These are phyloP conservation scores for Phalanger gymnotis DNA, from an alignment of 2,797 vertebrate genomes.

Conservation along the genomic window DNA sequence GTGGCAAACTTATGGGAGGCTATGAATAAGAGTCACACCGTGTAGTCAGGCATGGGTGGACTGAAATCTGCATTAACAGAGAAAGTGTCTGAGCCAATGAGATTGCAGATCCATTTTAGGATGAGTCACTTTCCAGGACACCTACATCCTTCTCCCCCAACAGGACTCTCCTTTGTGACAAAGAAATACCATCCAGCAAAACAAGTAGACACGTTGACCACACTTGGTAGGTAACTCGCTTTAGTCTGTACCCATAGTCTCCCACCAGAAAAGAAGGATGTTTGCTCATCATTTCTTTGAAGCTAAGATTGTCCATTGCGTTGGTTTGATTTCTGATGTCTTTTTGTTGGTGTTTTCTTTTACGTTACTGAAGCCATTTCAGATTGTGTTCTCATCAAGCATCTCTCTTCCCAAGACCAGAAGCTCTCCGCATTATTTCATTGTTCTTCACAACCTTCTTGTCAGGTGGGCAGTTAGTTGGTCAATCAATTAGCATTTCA, in stretches of 20 bases:
- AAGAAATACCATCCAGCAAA: background rate
- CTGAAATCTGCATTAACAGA: background rate
- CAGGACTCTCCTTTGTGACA: background rate
- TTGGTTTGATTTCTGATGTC: background rate
- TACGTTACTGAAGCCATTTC: background rate
- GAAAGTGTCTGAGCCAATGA: background rate
- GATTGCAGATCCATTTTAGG: background rate
- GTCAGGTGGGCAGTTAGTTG: background rate
- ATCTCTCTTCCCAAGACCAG: background rate
- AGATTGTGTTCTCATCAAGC: background rate
- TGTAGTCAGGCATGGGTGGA: background rate
- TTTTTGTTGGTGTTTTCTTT: background rate
- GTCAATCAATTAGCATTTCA: background rate
- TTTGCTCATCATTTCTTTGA: background rate
- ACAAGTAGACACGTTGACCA: background rate
- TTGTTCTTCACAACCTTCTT: background rate
- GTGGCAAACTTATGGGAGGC: background rate
- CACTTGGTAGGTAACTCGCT: no score
- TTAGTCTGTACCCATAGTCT: background rate
- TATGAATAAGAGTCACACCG: background rate
- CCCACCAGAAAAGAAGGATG: background rate
- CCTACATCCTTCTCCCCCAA: background rate
- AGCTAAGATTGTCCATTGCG: background rate
- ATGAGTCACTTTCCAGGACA: background rate
- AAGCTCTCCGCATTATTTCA: background rate